Evolutionary conservation across 2,113 vertebrate species (phyloP).

Genomic region (Cololabis saira): DNA sequence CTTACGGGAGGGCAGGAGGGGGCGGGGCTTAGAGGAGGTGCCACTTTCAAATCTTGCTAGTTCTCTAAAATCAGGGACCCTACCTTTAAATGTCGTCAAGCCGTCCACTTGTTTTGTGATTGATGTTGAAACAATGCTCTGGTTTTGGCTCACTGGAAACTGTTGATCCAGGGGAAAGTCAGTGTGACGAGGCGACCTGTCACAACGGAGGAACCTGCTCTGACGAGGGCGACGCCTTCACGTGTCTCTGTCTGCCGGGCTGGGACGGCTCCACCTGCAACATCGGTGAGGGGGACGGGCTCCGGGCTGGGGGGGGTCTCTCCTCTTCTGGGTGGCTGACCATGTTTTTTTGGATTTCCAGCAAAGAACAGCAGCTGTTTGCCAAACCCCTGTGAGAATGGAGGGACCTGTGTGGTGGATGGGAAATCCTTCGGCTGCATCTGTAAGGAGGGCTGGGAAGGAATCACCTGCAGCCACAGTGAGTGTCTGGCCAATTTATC

Average conservation of each 20-base stretch:
- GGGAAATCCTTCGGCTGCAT: conserved; percentile 90
- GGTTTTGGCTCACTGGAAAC: not conserved
- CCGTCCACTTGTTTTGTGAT: too few species aligned
- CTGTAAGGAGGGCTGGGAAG: conserved; percentile 95
- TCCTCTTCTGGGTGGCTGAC: rapidly evolving
- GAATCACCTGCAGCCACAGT: conserved; percentile 90
- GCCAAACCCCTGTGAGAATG: conserved; percentile 90
- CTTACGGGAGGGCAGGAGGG: too few species aligned
- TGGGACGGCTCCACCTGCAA: conserved; percentile 92
- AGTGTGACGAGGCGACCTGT: conserved; percentile 90
- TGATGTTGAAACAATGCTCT: too few species aligned
- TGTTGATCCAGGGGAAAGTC: conserved; percentile 85
- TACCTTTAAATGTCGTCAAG: too few species aligned
- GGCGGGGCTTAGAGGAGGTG: too few species aligned
- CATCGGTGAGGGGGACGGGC: conserved; percentile 78
- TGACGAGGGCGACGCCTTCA: conserved; percentile 88
- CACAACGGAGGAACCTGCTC: conserved; percentile 91
- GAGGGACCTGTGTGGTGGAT: conserved; percentile 89
- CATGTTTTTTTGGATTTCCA: conserved; percentile 51
- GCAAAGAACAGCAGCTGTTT: conserved; percentile 91
- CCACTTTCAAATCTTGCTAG: too few species aligned
- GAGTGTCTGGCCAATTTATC: conserved; percentile 77
- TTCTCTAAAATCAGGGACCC: too few species aligned
- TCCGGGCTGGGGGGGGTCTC: rapidly evolving
- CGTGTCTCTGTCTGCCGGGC: conserved; percentile 86